A percentile compares a stretch with the other conserved stretches of the same genome.
Evolutionary conservation across 2,888 invertebrate species (phyloP).

Genomic region (Amorpha juglandis): DNA sequence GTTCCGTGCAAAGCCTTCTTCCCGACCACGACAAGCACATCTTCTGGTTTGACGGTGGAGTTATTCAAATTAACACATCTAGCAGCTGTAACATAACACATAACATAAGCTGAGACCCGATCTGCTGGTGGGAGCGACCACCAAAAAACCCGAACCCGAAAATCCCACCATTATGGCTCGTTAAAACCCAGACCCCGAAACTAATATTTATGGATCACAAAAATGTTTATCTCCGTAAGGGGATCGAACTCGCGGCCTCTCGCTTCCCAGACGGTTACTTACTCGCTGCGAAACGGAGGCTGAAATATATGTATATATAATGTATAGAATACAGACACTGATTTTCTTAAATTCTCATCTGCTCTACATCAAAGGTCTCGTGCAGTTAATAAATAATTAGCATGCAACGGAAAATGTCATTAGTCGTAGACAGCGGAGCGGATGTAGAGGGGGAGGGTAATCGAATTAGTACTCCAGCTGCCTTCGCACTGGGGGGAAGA

Average conservation of each 20-base stretch:
- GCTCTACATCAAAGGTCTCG: neutral
- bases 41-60: constrained; percentile 43
- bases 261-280: too few species aligned
- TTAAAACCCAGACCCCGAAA: too few species aligned
- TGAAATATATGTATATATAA: too few species aligned
- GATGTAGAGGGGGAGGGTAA: constrained; percentile 36
- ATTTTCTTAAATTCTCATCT: neutral
- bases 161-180: too few species aligned
- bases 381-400: constrained; percentile 12
- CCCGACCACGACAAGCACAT: constrained; percentile 65
- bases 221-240: too few species aligned
- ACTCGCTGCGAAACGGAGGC: too few species aligned
- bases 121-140: too few species aligned
- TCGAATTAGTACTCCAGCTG: constrained; percentile 41
- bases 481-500: constrained; percentile 28
- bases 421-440: constrained; percentile 31
- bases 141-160: too few species aligned
- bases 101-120: neutral
- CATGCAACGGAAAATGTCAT: constrained; percentile 35
- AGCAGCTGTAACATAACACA: constrained; percentile 55
- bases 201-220: too few species aligned
- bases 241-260: too few species aligned
- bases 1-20: constrained; percentile 61
- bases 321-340: too few species aligned
- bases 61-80: constrained; percentile 53